Evolutionary conservation across 2,113 vertebrate species (phyloP).

Genomic region (Nyctereutes procyonoides): DNA sequence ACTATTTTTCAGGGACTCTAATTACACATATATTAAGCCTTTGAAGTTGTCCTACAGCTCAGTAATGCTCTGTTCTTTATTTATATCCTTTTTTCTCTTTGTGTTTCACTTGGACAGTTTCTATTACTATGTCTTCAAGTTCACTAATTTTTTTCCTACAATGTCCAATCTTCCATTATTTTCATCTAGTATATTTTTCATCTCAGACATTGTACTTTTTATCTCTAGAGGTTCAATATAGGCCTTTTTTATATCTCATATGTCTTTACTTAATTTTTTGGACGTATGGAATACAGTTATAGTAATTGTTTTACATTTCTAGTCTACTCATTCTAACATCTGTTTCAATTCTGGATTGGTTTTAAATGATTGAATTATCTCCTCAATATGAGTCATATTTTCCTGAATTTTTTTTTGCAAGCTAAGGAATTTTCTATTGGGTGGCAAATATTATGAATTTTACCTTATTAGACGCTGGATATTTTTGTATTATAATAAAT

Average conservation of each 20-base stretch:
- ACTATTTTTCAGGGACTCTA: neutral
- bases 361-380: neutral
- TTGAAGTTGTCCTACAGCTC: neutral
- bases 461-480: neutral
- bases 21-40: neutral
- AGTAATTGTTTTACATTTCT: neutral
- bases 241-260: neutral
- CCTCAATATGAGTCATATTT: neutral
- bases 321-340: neutral
- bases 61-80: neutral
- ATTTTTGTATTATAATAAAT: conserved; percentile 26
- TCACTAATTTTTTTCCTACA: conserved; percentile 4
- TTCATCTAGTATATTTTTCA: neutral
- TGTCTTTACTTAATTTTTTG: conserved; percentile 23
- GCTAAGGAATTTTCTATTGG: neutral
- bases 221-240: conserved; percentile 31
- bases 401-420: neutral
- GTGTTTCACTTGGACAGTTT: conserved; percentile 27
- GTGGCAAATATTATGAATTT: neutral
- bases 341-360: neutral
- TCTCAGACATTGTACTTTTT: neutral
- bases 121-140: neutral
- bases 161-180: neutral
- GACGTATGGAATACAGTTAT: neutral
- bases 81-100: neutral